Percentiles rank a stretch among this genome's conserved stretches.
Evolutionary conservation across 2,888 invertebrate species (phyloP).

Genomic region (Lasioglossum zephyrum): DNA sequence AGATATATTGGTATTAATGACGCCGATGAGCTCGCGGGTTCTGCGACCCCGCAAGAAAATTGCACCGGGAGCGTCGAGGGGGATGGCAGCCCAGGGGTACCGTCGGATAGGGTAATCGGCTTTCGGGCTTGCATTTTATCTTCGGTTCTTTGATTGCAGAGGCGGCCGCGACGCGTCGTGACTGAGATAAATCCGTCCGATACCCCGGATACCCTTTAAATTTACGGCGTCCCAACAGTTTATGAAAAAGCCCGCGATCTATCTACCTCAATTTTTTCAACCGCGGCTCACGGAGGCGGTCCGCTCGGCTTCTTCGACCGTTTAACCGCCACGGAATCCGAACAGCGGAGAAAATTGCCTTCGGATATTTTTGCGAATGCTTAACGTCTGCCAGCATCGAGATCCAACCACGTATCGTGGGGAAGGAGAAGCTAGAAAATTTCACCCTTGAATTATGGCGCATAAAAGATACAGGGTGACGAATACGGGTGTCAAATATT

Average conservation of each 20-base stretch:
- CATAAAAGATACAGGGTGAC: too few relatives aligned
- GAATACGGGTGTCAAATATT: too few relatives aligned
- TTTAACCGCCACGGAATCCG: neutral
- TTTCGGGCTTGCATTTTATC: constrained; percentile 62
- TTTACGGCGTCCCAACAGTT: constrained; percentile 44
- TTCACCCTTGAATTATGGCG: neutral
- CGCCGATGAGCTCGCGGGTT: constrained; percentile 34
- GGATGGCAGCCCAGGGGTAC: neutral
- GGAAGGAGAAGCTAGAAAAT: neutral
- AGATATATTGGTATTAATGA: constrained; percentile 66
- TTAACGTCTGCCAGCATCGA: neutral
- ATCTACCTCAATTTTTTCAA: constrained; percentile 4
- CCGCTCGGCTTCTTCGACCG: neutral
- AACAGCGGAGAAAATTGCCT: neutral
- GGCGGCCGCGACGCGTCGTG: constrained; percentile 42
- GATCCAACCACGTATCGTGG: neutral
- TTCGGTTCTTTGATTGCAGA: constrained; percentile 59
- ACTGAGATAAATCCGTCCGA: constrained; percentile 60
- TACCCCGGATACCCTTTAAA: constrained; percentile 30
- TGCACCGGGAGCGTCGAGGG: constrained; percentile 36
- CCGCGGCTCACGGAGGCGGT: neutral
- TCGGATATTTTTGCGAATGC: neutral
- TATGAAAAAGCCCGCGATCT: constrained; percentile 4
- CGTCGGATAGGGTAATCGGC: constrained; percentile 60
- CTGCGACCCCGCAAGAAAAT: constrained; percentile 49